These are phyloP conservation scores for Drosophila mimica DNA, from an alignment of 2,888 invertebrate species.

Conservation along the genomic window DNA sequence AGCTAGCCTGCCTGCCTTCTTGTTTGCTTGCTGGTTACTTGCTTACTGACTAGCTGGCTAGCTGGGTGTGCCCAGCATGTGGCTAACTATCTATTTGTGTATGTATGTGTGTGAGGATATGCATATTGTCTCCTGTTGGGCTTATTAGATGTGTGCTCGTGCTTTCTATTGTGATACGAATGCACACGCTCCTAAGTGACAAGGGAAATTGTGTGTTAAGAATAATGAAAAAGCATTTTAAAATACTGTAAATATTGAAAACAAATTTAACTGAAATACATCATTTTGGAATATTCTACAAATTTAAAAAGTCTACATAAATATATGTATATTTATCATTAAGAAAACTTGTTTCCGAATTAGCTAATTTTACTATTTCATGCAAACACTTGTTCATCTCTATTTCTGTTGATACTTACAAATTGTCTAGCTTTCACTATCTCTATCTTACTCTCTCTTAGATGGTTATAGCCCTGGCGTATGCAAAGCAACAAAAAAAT, in stretches of 20 bases:
- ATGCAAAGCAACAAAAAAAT: conserved; percentile 58
- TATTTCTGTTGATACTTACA: conserved; percentile 13
- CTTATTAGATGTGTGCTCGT: conserved; percentile 1
- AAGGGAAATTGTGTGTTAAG: neutral
- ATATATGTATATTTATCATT: neutral
- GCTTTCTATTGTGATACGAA: conserved; percentile 1
- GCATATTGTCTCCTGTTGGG: conserved; percentile 57
- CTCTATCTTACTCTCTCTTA: neutral
- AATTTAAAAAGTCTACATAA: no score
- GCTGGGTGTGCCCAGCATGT: conserved; percentile 75
- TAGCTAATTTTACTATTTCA: neutral
- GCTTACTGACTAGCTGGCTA: neutral
- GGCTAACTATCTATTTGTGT: conserved; percentile 29
- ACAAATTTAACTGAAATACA: neutral
- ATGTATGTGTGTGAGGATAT: conserved; percentile 45
- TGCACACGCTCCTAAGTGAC: no score
- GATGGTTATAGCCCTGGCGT: conserved; percentile 37
- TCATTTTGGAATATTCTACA: neutral
- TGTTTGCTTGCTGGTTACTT: conserved; percentile 2
- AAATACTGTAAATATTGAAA: neutral
- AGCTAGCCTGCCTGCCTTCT: neutral
- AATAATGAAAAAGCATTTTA: neutral
- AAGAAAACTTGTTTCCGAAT: neutral
- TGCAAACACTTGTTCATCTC: neutral
- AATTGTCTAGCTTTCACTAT: neutral